Base-by-base conservation (phyloP, 2,888 invertebrate genomes). In the Synanthedon formicaeformis region DNA sequence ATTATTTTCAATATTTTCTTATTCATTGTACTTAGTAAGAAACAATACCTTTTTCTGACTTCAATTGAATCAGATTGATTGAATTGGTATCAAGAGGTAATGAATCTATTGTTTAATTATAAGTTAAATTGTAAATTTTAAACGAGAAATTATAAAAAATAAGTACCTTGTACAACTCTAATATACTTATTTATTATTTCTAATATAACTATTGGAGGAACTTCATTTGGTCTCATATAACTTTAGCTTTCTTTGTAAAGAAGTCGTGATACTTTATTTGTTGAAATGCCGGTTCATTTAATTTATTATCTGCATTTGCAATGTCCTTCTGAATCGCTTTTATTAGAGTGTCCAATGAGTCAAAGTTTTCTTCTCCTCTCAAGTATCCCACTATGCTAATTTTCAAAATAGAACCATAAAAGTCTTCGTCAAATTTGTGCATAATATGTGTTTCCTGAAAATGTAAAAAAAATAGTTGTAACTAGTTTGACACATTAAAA, bases 401-500 rank as follows among this genome's bases (percentile, higher is more conserved):
- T 82, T 93, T 94, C 58, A 99, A 80, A 55, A 85, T 73, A 50
- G 92, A 89, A 0, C 94, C 97, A 81, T 99, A 99, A 67, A 99
- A 95, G 78, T 98, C 98, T 49, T 88, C 71, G 34, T 91, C 88
- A 71, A 94, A 98, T 56, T 92, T 82, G 68, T 98, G 93, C 60
- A 99, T 83, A 51, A 99, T 91, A 72, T 99, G 97, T 0, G 97
- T 95, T 89, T 99, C 98, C 95, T 95, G 81, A 53, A 89, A 88
- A 50, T 45, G 50, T 56, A 53, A 56, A 45, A 56, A 45, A 53
- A 48, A 45, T n/a, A 12, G 45, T 13, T n/a, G 45, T 34, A 23
- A 4, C 4, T 23, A 34, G 34, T 34, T 34, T 34, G 10, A 23
- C 1, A 23, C 23, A 23, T 23, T 23, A 5, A 23, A 23, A 23